A percentile compares a stretch with the other conserved stretches of the same genome.
Evolutionary conservation across 2,113 vertebrate species (phyloP).

Genomic region (Coptodon bakossiorum): DNA sequence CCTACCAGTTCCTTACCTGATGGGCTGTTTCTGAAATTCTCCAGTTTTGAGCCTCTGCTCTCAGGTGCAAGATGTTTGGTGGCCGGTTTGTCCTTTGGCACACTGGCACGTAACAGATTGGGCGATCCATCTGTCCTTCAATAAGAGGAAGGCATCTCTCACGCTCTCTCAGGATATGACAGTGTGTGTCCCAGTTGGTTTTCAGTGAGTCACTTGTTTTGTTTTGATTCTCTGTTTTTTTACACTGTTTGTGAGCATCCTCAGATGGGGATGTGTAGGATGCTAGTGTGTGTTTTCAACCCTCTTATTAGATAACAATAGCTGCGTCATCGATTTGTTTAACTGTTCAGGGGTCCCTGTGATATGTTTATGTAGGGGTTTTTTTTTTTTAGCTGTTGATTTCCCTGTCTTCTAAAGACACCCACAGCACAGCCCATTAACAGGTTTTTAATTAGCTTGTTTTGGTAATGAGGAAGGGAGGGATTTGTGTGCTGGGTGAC

Average conservation of each 20-base stretch:
- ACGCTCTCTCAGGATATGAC: constrained; percentile 55
- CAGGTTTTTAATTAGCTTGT: constrained; percentile 49
- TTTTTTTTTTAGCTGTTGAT: neutral
- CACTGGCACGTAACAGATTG: constrained; percentile 32
- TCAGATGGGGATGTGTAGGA: neutral
- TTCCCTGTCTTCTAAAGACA: constrained; percentile 3
- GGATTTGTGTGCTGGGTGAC: constrained; percentile 8
- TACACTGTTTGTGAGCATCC: constrained; percentile 9
- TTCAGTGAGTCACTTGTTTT: constrained; percentile 60
- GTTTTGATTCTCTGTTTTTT: neutral
- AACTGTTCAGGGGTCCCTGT: neutral
- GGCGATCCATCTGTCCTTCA: constrained; percentile 52
- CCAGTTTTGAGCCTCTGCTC: neutral
- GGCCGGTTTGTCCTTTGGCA: constrained; percentile 42
- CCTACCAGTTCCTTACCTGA: neutral
- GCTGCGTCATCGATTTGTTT: constrained; percentile 30
- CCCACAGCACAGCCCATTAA: constrained; percentile 24
- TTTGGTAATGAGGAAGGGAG: constrained; percentile 42
- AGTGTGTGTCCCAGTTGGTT: constrained; percentile 62
- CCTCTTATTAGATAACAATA: neutral
- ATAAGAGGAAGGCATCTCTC: constrained; percentile 38
- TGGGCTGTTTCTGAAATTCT: neutral
- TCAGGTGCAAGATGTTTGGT: constrained; percentile 28
- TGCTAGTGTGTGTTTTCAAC: neutral
- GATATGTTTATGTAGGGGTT: constrained; percentile 3